phyloP scores from a whole-genome alignment of 2,797 vertebrate species.

The Allobates femoralis region DNA sequence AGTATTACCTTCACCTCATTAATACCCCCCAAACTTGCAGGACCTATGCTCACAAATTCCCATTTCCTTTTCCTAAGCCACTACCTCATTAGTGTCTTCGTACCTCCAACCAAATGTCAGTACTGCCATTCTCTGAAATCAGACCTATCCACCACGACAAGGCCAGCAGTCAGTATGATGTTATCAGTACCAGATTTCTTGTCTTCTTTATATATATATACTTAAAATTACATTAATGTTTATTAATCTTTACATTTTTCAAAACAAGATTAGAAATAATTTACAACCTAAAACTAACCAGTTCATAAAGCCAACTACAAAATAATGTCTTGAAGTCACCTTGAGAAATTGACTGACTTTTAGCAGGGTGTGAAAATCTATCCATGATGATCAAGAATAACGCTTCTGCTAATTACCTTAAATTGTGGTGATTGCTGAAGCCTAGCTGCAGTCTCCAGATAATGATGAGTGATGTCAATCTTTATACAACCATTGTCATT shows the following conservation, averaged over 20 bases:
- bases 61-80: no score
- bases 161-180: no score
- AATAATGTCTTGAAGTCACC: constrained; percentile 1
- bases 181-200: no score
- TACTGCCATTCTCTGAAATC: no score
- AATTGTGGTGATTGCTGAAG: constrained; percentile 47
- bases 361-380: constrained; percentile 33
- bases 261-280: neutral
- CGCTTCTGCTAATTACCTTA: constrained; percentile 34
- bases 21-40: no score
- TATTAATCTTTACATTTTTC: neutral
- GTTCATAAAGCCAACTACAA: neutral
- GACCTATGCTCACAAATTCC: no score
- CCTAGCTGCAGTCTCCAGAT: constrained; percentile 37
- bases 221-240: no score
- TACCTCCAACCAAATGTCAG: no score
- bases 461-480: constrained; percentile 48
- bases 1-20: no score
- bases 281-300: neutral
- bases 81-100: no score
- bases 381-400: constrained; percentile 41
- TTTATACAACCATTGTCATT: neutral
- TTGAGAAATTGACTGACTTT: constrained; percentile 40
- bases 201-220: no score
- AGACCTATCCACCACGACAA: no score